Conservation (phyloP, 2,888 invertebrate species). For the Lasioglossum leucozonium region DNA sequence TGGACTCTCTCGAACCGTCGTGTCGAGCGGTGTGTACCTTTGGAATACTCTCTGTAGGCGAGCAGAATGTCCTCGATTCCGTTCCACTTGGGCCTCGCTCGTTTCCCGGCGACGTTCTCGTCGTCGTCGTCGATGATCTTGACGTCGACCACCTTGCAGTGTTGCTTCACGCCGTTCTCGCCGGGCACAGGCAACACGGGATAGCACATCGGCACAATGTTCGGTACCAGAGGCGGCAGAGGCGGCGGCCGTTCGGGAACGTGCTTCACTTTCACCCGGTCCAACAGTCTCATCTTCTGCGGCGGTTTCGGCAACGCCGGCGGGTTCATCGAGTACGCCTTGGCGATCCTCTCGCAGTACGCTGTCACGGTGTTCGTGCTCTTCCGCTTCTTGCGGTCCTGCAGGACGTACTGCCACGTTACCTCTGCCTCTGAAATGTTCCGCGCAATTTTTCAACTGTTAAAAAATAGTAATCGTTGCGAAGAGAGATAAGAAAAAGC, state of each 20-base stretch:
- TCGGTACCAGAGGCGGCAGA: conserved; percentile 78
- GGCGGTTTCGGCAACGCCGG: conserved; percentile 76
- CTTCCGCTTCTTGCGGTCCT: conserved; percentile 87
- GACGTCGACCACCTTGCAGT: conserved; percentile 75
- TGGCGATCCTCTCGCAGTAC: conserved; percentile 84
- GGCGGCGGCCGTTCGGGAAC: conserved; percentile 76
- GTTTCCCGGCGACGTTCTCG: conserved; percentile 55
- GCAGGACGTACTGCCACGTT: conserved; percentile 88
- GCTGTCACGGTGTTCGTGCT: conserved; percentile 85
- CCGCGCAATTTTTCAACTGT: not conserved
- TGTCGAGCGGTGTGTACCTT: conserved; percentile 76
- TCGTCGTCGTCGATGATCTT: conserved; percentile 71
- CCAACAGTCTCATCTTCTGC: conserved; percentile 80
- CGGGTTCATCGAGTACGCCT: conserved; percentile 79
- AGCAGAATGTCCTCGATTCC: conserved; percentile 82
- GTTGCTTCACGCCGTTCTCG: conserved; percentile 79
- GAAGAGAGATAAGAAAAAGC: not conserved
- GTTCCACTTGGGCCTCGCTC: conserved; percentile 79
- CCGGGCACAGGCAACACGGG: conserved; percentile 76
- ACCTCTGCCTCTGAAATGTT: conserved; percentile 86
- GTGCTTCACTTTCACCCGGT: conserved; percentile 77
- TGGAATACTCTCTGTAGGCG: conserved; percentile 81
- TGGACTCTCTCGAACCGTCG: not conserved
- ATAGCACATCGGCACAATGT: conserved; percentile 76
- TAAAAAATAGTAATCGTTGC: not conserved